A percentile compares a stretch with the other conserved stretches of the same genome.
These are phyloP conservation scores for Agrochola circellaris DNA, from an alignment of 2,888 invertebrate species.

Conservation along the genomic window DNA sequence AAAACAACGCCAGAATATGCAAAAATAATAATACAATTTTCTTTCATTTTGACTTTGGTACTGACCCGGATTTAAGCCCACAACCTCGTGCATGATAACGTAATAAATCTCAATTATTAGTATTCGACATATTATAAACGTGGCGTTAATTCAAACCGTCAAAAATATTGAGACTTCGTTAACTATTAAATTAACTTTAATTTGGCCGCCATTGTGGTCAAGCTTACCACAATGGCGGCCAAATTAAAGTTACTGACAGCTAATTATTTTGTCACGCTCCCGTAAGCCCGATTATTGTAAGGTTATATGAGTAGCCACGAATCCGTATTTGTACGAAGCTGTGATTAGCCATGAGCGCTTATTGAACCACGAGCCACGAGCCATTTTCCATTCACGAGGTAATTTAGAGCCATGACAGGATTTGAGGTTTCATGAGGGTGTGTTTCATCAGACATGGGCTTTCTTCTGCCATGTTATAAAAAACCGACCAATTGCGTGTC, in stretches of 20 bases:
- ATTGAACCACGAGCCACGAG: not conserved
- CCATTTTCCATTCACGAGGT: not conserved
- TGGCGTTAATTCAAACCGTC: not conserved
- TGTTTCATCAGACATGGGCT: not conserved
- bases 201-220: not conserved
- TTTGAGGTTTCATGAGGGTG: not conserved
- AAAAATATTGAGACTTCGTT: not conserved
- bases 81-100: too few relatives aligned
- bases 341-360: not conserved
- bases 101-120: not conserved
- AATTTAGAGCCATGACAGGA: not conserved
- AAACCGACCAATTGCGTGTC: too few relatives aligned
- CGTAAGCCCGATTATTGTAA: not conserved
- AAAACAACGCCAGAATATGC: too few relatives aligned
- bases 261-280: slow-evolving; percentile 32
- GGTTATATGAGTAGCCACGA: not conserved
- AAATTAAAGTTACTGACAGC: slow-evolving; percentile 7
- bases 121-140: not conserved
- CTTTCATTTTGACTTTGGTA: too few relatives aligned
- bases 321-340: not conserved
- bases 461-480: not conserved
- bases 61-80: too few relatives aligned
- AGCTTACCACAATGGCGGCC: too few relatives aligned
- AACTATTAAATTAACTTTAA: slow-evolving; percentile 7
- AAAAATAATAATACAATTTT: too few relatives aligned